phyloP scores from a whole-genome alignment of 2,113 vertebrate species.

The Eurystomus gularis region DNA sequence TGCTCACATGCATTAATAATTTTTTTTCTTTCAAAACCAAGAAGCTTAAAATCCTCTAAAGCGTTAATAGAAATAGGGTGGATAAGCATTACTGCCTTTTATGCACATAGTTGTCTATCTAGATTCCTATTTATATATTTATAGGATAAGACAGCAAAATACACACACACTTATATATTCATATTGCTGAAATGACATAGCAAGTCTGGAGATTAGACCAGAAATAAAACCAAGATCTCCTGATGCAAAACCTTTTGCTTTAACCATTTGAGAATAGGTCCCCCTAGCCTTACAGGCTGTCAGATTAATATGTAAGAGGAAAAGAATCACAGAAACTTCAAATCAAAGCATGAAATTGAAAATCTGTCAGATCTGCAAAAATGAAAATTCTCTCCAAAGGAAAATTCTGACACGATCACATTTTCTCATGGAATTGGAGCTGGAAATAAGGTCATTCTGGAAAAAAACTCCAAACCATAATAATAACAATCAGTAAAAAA shows the following conservation, averaged over 20 bases:
- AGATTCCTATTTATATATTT: not conserved
- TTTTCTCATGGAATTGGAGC: slow-evolving; percentile 54
- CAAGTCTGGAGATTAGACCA: slow-evolving; percentile 16
- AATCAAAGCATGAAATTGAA: slow-evolving; percentile 74
- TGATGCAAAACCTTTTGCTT: not conserved
- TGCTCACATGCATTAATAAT: not conserved
- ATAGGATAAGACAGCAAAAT: not conserved
- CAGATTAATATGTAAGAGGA: slow-evolving; percentile 59
- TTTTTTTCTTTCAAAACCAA: not conserved
- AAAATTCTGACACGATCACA: slow-evolving; percentile 66
- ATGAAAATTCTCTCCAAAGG: slow-evolving; percentile 70
- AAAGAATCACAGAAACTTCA: slow-evolving; percentile 67
- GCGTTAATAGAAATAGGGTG: not conserved
- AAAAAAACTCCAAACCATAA: not conserved
- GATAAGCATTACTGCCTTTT: not conserved
- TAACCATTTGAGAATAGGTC: slow-evolving; percentile 54
- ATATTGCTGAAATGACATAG: not conserved
- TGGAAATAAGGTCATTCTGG: slow-evolving; percentile 61
- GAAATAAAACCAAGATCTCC: slow-evolving; percentile 21
- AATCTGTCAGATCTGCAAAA: slow-evolving; percentile 74
- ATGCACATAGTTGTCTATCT: not conserved
- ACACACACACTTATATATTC: not conserved
- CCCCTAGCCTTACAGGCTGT: slow-evolving; percentile 53
- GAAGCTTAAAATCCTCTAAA: not conserved
- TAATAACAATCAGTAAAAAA: not conserved